phyloP scores from a whole-genome alignment of 2,888 invertebrate species.

The Sinohyriopsis cumingii region DNA sequence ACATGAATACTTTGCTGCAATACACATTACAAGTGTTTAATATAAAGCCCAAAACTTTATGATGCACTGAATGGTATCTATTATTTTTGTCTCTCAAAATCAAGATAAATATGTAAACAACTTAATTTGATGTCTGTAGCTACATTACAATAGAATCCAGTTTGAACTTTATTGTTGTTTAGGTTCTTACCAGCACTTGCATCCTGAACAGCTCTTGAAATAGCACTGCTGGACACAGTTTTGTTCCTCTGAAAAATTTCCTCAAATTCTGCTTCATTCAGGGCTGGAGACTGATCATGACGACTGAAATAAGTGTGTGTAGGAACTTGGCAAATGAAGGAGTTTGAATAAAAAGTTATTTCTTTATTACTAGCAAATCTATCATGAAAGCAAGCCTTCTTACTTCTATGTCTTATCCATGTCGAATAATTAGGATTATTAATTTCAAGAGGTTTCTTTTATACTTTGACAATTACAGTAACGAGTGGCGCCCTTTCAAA shows the following conservation, averaged over 20 bases:
- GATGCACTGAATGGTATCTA: no score
- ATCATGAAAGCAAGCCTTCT: neutral
- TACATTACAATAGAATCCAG: no score
- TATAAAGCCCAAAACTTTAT: no score
- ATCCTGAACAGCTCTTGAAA: constrained; percentile 96
- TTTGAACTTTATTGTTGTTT: no score
- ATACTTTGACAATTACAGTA: no score
- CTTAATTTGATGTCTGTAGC: no score
- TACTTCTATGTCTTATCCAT: neutral
- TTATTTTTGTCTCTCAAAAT: no score
- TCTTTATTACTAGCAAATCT: neutral
- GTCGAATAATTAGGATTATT: neutral
- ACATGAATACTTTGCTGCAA: no score
- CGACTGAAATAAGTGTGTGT: constrained; percentile 27
- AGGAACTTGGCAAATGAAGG: neutral
- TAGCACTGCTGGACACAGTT: constrained; percentile 97
- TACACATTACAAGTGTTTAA: no score
- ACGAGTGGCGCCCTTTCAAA: no score
- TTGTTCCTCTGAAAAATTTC: constrained; percentile 98
- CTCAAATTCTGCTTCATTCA: constrained; percentile 93
- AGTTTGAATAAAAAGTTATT: neutral
- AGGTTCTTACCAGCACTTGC: constrained; percentile 84
- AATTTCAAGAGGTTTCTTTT: neutral
- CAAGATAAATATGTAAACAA: no score
- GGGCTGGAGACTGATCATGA: constrained; percentile 60